These are phyloP conservation scores for Riparia riparia DNA, from an alignment of 2,113 vertebrate genomes.

Conservation along the genomic window DNA sequence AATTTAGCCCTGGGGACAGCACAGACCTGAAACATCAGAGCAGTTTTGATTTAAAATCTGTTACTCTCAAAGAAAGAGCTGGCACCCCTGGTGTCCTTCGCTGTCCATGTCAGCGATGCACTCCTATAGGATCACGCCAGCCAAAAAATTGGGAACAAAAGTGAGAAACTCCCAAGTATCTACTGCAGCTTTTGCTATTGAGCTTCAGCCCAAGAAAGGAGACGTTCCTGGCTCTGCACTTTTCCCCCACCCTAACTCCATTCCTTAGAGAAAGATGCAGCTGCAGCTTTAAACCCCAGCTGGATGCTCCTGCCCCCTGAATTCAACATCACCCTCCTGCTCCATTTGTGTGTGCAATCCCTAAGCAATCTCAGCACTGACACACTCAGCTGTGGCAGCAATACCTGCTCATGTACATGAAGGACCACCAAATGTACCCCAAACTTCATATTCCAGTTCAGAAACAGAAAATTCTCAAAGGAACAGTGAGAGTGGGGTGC, in stretches of 20 bases:
- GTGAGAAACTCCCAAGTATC: not conserved
- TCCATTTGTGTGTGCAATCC: too few species aligned
- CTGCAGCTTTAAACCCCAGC: not conserved
- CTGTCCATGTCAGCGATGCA: fast-evolving
- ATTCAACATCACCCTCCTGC: not conserved
- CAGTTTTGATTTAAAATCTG: not conserved
- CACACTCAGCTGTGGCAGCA: not conserved
- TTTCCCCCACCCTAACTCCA: not conserved
- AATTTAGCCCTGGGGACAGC: not conserved
- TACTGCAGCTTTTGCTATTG: not conserved
- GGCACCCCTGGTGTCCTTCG: not conserved
- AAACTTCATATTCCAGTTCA: not conserved
- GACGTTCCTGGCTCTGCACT: too few species aligned
- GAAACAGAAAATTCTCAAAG: not conserved
- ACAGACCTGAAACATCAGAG: not conserved
- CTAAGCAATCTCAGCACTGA: not conserved
- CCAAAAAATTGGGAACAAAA: not conserved
- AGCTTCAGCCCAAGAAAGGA: fast-evolving
- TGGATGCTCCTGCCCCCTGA: not conserved
- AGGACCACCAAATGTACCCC: not conserved
- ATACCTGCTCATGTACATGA: not conserved
- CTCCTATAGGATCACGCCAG: not conserved
- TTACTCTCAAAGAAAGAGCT: too few species aligned
- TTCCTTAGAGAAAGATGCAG: not conserved
- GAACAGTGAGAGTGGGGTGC: not conserved